Evolutionary conservation across 23 tunicate genomes (phyloP).

Genomic region (Ascidia mentula): DNA sequence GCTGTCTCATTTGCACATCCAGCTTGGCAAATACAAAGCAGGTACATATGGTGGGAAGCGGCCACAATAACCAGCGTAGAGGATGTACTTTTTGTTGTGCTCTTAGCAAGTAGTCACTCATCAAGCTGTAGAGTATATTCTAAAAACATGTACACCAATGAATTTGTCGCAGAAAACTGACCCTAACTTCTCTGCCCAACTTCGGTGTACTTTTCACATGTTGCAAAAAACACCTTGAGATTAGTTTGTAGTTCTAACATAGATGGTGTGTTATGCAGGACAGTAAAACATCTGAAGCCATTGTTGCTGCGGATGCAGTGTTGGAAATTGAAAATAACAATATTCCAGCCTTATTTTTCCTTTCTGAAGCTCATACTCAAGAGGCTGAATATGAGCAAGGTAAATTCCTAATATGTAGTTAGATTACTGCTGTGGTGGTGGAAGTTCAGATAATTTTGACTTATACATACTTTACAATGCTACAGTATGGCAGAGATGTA

Average conservation of each 20-base stretch:
- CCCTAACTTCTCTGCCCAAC: neutral
- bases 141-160: neutral
- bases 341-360: constrained; percentile 65
- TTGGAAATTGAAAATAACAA: constrained; percentile 20
- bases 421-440: no score
- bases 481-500: no score
- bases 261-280: constrained; percentile 22
- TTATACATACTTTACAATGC: no score
- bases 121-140: neutral
- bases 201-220: neutral
- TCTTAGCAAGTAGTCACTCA: neutral
- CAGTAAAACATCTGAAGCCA: constrained; percentile 41
- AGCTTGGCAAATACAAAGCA: constrained; percentile 54
- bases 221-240: neutral
- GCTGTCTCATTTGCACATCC: constrained; percentile 50
- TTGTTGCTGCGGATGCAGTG: constrained; percentile 44
- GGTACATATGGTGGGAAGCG: constrained; percentile 27
- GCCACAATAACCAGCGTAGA: neutral
- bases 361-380: constrained; percentile 67
- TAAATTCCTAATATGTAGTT: no score
- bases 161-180: neutral
- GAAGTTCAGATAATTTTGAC: no score
- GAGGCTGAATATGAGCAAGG: constrained; percentile 81
- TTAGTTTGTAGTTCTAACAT: neutral
- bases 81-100: neutral